Percentiles rank a stretch among this genome's conserved stretches.
These are phyloP conservation scores for Leucoraja ocellata DNA, from an alignment of 2,797 vertebrate genomes.

Conservation along the genomic window DNA sequence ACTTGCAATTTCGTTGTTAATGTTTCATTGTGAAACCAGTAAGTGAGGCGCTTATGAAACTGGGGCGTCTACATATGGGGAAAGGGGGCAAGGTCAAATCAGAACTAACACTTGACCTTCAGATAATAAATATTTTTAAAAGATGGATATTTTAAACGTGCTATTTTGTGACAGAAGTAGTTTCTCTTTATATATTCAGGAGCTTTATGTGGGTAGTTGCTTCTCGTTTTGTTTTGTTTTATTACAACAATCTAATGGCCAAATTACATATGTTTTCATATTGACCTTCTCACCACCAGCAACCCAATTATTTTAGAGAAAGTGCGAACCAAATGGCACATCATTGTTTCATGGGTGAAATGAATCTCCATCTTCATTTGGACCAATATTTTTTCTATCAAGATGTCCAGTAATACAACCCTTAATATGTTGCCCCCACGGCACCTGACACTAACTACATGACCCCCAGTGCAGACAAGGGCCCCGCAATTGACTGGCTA, in stretches of 20 bases:
- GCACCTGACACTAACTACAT: not conserved
- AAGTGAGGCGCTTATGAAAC: not conserved
- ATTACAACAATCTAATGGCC: not conserved
- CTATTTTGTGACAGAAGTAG: not conserved
- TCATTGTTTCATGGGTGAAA: constrained; percentile 5
- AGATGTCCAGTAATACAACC: not conserved
- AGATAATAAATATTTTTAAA: not conserved
- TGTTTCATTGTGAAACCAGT: not conserved
- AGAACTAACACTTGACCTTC: not conserved
- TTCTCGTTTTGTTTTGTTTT: not conserved
- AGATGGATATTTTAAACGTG: not conserved
- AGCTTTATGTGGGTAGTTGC: not conserved
- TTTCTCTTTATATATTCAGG: constrained; percentile 6
- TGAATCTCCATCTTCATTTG: not conserved
- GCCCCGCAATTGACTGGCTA: not conserved
- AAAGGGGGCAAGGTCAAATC: not conserved
- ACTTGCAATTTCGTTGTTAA: not conserved
- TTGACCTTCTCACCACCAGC: not conserved
- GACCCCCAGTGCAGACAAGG: not conserved
- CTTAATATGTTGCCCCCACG: not conserved
- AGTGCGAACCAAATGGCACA: not conserved
- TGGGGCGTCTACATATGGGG: not conserved
- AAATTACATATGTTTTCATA: not conserved
- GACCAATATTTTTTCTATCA: not conserved
- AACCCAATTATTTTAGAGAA: constrained; percentile 3